Evolutionary conservation across 2,797 vertebrate species (phyloP), one percentile per base, ranked within the genome.

Genomic region (Enteromius mattozi): DNA sequence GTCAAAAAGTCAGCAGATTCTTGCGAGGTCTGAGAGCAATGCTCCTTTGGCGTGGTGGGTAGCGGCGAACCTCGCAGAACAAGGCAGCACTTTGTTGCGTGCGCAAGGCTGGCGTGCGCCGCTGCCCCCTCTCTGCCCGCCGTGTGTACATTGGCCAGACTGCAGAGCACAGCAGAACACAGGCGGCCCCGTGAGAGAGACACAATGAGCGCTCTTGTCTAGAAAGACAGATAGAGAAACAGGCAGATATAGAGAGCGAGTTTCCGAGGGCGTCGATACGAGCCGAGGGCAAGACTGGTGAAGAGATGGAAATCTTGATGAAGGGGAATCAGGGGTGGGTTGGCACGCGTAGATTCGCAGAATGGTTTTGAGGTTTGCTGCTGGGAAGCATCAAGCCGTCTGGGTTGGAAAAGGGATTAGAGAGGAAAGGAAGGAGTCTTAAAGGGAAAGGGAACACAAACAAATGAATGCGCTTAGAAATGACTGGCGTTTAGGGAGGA

Each of bases 151-250:
- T 90, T 89, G 90, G 90, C 89, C 65, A 27, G 81, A 86, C 76
- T 76, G 84, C 87, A 81, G 74, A 84, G 78, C 86, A 80, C 80
- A 81, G 84, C 86, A 81, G 70, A 85, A 81, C 86, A 82, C 82
- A 78, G 66, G 17, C 66, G 13, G 69, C 59, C 80, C 76, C 69
- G n/a, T 17, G 76, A 86, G 76, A 85, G 59, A 63, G 51, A 80
- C 74, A 89, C 89, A 91, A 91, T 88, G 87, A 84, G 27, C 30
- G n/a, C 84, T 86, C 85, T 88, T 90, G 88, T 91, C 80, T 54
- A 21, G 56, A 65, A 65, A 45, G 83, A 80, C 66, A 80, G 69
- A 74, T 27, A 85, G 33, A 74, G 69, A 74, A 65, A 71, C 68
- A n/a, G 49, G 69, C 42, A 77, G 35, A 65, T 79, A 66, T 59